Conservation (phyloP, 2,797 vertebrate genomes). For the Eulemur rubriventer region DNA sequence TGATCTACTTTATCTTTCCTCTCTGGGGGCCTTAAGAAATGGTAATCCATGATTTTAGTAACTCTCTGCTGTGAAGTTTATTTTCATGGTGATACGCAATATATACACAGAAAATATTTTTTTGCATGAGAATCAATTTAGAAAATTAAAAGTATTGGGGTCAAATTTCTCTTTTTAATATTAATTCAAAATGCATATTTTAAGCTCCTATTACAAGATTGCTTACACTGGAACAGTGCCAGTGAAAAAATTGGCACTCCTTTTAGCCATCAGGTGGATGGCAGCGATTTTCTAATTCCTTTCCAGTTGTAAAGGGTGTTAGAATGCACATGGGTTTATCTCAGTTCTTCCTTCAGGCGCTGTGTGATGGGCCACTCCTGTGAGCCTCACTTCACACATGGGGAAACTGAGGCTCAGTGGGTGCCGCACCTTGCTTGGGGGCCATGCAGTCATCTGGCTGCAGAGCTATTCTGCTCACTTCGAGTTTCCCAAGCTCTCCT, state of each 20-base stretch:
- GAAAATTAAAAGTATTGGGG: not conserved
- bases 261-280: not conserved
- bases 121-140: conserved; percentile 43
- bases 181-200: not conserved
- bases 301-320: not conserved
- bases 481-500: accelerated
- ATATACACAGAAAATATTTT: not conserved
- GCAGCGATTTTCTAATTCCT: not conserved
- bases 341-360: not conserved
- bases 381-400: not conserved
- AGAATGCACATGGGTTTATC: not conserved
- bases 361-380: accelerated
- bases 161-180: not conserved
- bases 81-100: not conserved
- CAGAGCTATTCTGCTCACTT: not conserved
- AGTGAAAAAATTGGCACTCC: not conserved
- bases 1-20: not conserved
- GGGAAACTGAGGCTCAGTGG: not conserved
- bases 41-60: not conserved
- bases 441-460: accelerated
- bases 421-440: not conserved
- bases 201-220: not conserved
- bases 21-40: not conserved
- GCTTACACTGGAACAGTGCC: too few species aligned
- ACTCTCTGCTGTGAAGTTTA: not conserved